Evolutionary conservation across 2,797 vertebrate genomes (phyloP).

Genomic region (Girardinus metallicus): DNA sequence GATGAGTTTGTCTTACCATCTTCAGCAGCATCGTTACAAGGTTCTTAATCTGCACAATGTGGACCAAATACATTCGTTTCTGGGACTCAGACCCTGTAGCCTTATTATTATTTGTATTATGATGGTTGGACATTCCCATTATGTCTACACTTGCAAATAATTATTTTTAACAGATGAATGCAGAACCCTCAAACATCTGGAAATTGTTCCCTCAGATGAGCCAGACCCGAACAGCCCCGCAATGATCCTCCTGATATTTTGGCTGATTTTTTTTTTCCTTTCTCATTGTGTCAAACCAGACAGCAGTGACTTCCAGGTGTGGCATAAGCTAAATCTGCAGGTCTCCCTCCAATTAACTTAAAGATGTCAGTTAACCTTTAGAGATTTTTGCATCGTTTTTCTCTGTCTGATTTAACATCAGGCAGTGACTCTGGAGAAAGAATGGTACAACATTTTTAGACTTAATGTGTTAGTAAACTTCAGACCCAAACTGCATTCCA

Average conservation of each 20-base stretch:
- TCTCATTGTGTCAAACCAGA: too few species aligned
- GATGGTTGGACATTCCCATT: neutral
- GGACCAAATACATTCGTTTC: too few species aligned
- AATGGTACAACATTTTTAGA: neutral
- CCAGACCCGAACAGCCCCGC: too few species aligned
- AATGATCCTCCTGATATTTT: too few species aligned
- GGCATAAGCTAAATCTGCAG: too few species aligned
- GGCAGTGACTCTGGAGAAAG: neutral
- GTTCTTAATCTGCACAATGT: neutral
- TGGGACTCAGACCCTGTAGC: neutral
- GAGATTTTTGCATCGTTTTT: too few species aligned
- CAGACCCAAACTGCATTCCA: neutral
- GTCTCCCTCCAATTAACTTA: too few species aligned
- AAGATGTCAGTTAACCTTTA: too few species aligned
- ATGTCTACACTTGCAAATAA: neutral
- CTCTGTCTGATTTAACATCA: neutral
- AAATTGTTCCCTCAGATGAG: neutral
- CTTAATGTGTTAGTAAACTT: neutral
- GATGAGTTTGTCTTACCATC: neutral
- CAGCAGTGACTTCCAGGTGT: too few species aligned
- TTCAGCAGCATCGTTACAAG: neutral
- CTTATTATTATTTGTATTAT: neutral
- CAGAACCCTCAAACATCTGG: neutral
- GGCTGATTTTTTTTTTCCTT: too few species aligned
- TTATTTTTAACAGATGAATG: neutral